Conservation (phyloP, 2,113 vertebrate genomes). For the Stegostoma tigrinum region DNA sequence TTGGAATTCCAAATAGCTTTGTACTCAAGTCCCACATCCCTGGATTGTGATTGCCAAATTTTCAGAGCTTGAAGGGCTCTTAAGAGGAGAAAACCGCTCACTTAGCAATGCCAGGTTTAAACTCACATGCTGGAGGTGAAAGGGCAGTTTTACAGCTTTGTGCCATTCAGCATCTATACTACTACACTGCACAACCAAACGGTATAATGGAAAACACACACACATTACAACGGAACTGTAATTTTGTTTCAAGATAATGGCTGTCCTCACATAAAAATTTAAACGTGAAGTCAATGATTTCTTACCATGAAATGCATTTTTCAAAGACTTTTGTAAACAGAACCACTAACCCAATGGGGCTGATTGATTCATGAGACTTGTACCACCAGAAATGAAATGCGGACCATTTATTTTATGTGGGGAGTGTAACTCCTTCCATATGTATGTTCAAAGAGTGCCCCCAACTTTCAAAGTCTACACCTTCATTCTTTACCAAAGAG, state of each 20-base stretch:
- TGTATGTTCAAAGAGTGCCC: neutral
- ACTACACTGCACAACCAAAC: neutral
- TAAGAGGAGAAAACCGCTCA: neutral
- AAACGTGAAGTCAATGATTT: neutral
- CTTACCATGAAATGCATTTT: neutral
- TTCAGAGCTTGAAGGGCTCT: neutral
- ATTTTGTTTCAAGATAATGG: neutral
- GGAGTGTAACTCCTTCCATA: neutral
- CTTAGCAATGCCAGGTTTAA: neutral
- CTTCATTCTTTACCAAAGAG: neutral
- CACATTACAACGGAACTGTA: neutral
- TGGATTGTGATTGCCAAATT: neutral
- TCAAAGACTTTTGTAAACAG: neutral
- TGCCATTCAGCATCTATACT: neutral
- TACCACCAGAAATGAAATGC: neutral
- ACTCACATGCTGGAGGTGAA: neutral
- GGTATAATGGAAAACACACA: neutral
- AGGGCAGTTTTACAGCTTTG: neutral
- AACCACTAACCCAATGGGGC: neutral
- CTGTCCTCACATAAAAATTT: neutral
- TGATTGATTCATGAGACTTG: constrained; percentile 4
- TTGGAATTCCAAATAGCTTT: neutral
- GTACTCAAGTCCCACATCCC: neutral
- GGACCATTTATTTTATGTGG: neutral
- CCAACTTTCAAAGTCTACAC: neutral